Conservation (phyloP, 2,113 vertebrate species). For the Manacus vitellinus region DNA sequence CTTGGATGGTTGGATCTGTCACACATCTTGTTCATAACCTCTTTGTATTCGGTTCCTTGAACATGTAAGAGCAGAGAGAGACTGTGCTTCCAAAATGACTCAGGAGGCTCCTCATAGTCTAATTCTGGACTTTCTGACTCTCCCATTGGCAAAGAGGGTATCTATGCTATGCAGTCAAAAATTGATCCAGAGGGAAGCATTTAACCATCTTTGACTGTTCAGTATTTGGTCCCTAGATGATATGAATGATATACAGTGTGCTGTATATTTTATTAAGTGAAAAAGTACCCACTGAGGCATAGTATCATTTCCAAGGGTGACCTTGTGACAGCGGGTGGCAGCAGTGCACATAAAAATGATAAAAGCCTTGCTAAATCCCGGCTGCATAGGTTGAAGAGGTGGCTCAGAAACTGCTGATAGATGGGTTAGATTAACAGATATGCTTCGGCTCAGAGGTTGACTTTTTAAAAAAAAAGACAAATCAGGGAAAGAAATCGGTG, state of each 20-base stretch:
- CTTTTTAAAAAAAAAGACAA: background rate
- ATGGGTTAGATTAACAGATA: slow-evolving; percentile 41
- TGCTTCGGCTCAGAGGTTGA: background rate
- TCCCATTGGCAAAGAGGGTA: background rate
- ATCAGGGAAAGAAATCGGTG: background rate
- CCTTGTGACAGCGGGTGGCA: slow-evolving; percentile 56
- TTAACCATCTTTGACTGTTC: background rate
- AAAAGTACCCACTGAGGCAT: slow-evolving; percentile 63
- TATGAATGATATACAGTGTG: slow-evolving; percentile 24
- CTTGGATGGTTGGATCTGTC: fast-evolving
- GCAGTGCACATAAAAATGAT: slow-evolving; percentile 64
- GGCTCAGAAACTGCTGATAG: slow-evolving; percentile 41
- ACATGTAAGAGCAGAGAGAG: background rate
- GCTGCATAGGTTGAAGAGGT: slow-evolving; percentile 8
- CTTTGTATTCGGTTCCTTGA: background rate
- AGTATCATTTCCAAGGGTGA: slow-evolving; percentile 64
- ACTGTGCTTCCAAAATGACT: background rate
- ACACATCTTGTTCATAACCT: background rate
- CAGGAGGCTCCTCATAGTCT: background rate
- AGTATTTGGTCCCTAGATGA: background rate
- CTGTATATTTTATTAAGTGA: slow-evolving; percentile 62
- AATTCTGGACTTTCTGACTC: background rate
- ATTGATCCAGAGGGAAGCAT: slow-evolving; percentile 32
- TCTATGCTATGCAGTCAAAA: background rate
- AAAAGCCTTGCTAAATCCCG: slow-evolving; percentile 42